Evolutionary conservation across 2,113 vertebrate genomes (phyloP).

Genomic region (Hemiscyllium ocellatum): DNA sequence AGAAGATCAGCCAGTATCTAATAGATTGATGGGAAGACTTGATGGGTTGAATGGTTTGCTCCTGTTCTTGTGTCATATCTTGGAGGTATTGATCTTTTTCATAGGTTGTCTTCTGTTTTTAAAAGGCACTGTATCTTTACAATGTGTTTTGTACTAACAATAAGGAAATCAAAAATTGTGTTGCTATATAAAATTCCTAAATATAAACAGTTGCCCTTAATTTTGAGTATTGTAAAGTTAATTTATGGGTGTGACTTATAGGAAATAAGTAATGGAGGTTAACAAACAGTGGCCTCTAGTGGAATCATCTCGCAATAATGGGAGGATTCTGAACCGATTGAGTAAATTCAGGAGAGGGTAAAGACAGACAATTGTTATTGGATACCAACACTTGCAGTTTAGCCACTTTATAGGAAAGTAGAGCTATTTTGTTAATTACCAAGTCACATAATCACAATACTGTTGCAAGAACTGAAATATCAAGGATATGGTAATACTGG

Average conservation of each 20-base stretch:
- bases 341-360: not conserved
- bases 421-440: not conserved
- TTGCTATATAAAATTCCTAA: not conserved
- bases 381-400: not conserved
- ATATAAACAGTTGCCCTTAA: not conserved
- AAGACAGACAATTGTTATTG: not conserved
- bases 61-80: no score
- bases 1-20: no score
- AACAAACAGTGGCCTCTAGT: not conserved
- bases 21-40: no score
- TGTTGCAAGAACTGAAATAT: not conserved
- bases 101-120: not conserved
- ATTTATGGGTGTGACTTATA: not conserved
- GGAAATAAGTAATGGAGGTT: not conserved
- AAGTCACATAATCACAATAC: not conserved
- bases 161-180: not conserved
- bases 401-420: not conserved
- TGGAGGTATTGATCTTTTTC: not conserved
- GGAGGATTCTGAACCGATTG: not conserved
- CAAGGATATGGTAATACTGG: not conserved
- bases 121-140: no score
- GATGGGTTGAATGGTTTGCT: no score
- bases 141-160: not conserved
- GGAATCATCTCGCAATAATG: not conserved
- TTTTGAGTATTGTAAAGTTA: not conserved